phyloP scores from a whole-genome alignment of 2,113 vertebrate genomes.

The Cephalopterus ornatus region DNA sequence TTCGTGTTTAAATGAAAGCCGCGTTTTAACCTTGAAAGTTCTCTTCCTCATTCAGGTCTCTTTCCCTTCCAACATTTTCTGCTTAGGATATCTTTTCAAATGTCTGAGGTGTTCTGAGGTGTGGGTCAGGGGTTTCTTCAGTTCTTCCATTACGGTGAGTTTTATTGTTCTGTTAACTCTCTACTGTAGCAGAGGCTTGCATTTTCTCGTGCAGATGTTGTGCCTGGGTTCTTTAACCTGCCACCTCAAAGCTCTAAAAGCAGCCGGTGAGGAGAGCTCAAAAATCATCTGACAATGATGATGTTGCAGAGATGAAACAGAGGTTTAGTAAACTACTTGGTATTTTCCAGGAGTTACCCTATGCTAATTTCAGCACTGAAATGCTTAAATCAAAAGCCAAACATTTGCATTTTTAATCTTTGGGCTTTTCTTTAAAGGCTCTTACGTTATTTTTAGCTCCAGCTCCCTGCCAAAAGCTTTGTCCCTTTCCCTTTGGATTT shows the following conservation, averaged over 20 bases:
- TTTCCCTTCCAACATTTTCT: not conserved
- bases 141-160: not conserved
- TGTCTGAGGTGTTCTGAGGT: not conserved
- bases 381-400: not conserved
- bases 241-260: not conserved
- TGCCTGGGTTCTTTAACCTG: not conserved
- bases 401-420: constrained; percentile 21
- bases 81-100: not conserved
- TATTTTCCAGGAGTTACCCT: not conserved
- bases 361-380: not conserved
- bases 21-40: not conserved
- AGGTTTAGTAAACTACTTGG: not conserved
- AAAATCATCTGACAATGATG: not conserved
- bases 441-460: not conserved
- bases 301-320: not conserved
- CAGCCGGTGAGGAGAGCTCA: not conserved
- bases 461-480: constrained; percentile 5
- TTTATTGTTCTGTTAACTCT: not conserved
- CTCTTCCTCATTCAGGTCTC: not conserved
- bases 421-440: not conserved
- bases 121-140: not conserved
- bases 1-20: not conserved
- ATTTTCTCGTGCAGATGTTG: not conserved
- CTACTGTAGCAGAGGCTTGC: not conserved
- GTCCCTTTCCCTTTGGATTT: not conserved